Base-by-base conservation (phyloP, 2,797 vertebrate species). In the Rhinella marina region DNA sequence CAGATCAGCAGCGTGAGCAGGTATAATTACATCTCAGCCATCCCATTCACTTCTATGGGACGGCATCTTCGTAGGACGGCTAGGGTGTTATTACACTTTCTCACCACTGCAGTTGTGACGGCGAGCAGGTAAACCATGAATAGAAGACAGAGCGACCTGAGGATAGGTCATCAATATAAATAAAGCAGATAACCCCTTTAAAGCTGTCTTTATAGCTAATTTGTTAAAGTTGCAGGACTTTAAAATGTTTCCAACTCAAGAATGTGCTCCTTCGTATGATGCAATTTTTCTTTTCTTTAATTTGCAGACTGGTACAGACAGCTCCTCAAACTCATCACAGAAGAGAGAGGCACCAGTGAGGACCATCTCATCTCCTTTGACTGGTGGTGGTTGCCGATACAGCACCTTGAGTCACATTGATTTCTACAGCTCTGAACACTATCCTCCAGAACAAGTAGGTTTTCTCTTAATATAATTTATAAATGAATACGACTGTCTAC, bases 241-340 rank as follows among this genome's bases (percentile, higher is more conserved):
- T 41, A 14, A 23, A 54, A 25, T 13, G 27, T 50, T 70, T 57
- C 27, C 56, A 5, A 68, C 21, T 48, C 7, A 17, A 48, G 21
- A 48, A 48, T 81, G 32, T 64, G 54, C 11, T n/a, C n/a, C n/a
- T 57, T 75, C 4, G 10, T 83, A 21, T 41, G 23, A 66, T 25
- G 13, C 14, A 41, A 27, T 70, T 52, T 21, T 23, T 2, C 5
- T 52, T 92, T 85, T 90, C 89, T 81, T 88, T 52, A 81, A 72
- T 91, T 88, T 73, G 85, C 94, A 99, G 98, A 98, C 97, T 77
- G 96, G 97, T 91, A 99, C 98, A 73, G 98, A 99, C 92, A 99
- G 98, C 93, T 99, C 98, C 88, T 99, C 98, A 90, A 99, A 99
- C 94, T 99, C 98, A 90, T 99, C 97, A 91, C 84, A 85, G 52